These are phyloP conservation scores for Nyleta sp. DNA, from an alignment of 2,888 invertebrate species.

Conservation along the genomic window DNA sequence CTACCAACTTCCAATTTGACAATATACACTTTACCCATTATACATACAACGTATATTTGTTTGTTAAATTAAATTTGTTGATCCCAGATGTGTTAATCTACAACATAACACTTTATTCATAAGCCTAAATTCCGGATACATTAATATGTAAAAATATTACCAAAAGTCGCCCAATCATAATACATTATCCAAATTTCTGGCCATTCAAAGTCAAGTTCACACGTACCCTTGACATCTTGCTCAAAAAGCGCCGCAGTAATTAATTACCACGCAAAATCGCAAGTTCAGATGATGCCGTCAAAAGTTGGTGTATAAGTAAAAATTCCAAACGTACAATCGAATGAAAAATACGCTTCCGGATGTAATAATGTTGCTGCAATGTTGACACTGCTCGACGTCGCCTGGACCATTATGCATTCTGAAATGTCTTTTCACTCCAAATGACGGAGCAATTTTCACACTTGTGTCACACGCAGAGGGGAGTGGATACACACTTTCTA, in stretches of 20 bases:
- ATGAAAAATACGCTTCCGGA: conserved; percentile 22
- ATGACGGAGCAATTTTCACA: conserved; percentile 48
- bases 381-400: conserved; percentile 32
- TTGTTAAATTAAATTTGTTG: too few species aligned
- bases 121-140: too few species aligned
- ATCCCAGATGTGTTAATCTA: too few species aligned
- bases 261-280: conserved; percentile 24
- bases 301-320: conserved; percentile 14
- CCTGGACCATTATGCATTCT: conserved; percentile 29
- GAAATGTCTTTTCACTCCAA: conserved; percentile 29
- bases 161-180: too few species aligned
- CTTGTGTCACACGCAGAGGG: conserved; percentile 7
- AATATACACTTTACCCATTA: too few species aligned
- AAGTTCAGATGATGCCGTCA: conserved; percentile 21
- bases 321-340: conserved; percentile 17
- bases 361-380: conserved; percentile 33
- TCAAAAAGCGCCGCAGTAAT: conserved; percentile 2
- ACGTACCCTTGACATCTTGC: background rate
- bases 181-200: background rate
- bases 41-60: too few species aligned
- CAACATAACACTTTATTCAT: too few species aligned
- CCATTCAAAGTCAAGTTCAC: conserved; percentile 22
- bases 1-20: too few species aligned
- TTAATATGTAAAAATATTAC: too few species aligned
- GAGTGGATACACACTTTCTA: conserved; percentile 19